Evolutionary conservation across 2,797 vertebrate species (phyloP).

Genomic region (Gallirallus australis): DNA sequence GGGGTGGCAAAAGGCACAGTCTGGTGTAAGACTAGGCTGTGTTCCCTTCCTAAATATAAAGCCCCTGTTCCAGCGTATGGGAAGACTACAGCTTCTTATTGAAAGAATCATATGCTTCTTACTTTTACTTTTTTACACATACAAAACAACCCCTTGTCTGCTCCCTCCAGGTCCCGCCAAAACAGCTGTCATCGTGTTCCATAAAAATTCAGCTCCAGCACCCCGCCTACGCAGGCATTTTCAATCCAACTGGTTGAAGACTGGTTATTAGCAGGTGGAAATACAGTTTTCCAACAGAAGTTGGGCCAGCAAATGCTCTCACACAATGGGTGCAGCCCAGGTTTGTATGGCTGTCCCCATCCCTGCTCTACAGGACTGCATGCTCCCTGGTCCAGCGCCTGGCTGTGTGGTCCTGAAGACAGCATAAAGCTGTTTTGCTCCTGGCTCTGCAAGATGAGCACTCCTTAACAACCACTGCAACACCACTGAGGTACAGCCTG

Average conservation of each 20-base stretch:
- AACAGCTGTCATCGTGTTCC: background rate
- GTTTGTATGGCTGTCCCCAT: background rate
- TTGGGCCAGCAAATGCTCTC: background rate
- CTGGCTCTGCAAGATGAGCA: background rate
- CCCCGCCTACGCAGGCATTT: background rate
- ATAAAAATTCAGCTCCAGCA: background rate
- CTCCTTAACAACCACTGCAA: background rate
- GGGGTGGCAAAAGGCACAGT: constrained; percentile 51
- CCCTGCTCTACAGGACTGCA: rapidly evolving
- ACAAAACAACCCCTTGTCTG: background rate
- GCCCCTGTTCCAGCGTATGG: background rate
- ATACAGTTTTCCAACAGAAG: background rate
- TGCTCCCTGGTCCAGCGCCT: rapidly evolving
- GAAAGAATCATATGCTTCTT: background rate
- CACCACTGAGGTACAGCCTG: constrained; percentile 45
- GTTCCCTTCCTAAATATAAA: constrained; percentile 41
- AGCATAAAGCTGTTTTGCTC: background rate
- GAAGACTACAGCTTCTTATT: background rate
- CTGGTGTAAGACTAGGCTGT: background rate
- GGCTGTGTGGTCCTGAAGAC: background rate
- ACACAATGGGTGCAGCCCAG: background rate
- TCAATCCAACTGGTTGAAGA: background rate
- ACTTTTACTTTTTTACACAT: constrained; percentile 16
- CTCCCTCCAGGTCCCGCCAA: background rate
- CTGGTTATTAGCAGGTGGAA: background rate